Conservation (phyloP, 1,140 invertebrate genomes). For the Nomia melanderi region DNA sequence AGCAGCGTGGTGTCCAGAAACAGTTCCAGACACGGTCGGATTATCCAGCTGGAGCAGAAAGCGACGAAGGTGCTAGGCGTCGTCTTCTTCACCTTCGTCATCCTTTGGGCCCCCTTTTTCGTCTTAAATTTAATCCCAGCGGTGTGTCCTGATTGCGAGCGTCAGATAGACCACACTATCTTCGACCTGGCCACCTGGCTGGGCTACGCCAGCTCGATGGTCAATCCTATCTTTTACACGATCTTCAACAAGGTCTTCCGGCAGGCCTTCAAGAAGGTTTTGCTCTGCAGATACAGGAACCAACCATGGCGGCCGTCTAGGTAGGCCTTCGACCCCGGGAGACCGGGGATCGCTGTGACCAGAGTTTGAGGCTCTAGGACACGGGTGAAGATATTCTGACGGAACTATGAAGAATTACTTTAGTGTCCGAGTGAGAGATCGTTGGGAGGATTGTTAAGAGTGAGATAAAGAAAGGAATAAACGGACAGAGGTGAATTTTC, state of each 20-base stretch:
- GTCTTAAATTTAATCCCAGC: conserved; percentile 91
- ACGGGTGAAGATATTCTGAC: not conserved
- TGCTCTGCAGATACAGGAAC: conserved; percentile 84
- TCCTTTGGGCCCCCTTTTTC: conserved; percentile 97
- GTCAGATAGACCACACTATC: conserved; percentile 87
- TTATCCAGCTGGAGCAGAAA: conserved; percentile 93
- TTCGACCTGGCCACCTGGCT: conserved; percentile 94
- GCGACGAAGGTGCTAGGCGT: conserved; percentile 96
- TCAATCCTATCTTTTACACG: conserved; percentile 97
- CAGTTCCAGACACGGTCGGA: conserved; percentile 89
- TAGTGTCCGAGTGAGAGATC: too few species aligned
- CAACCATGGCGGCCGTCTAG: conserved; percentile 70
- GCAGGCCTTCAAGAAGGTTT: conserved; percentile 93
- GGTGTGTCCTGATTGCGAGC: conserved; percentile 89
- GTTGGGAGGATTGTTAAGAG: too few species aligned
- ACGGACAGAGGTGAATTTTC: too few species aligned
- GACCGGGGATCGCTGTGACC: conserved; percentile 65
- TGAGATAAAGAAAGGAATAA: too few species aligned
- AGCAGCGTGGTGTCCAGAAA: conserved; percentile 91
- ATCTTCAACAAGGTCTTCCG: conserved; percentile 97
- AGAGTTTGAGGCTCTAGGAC: conserved; percentile 62
- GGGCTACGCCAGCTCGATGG: conserved; percentile 95
- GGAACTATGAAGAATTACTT: not conserved
- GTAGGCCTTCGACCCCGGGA: conserved; percentile 67
- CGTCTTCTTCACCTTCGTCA: conserved; percentile 96